phyloP scores from a whole-genome alignment of 2,797 vertebrate genomes.

The Chaunax sp. region DNA sequence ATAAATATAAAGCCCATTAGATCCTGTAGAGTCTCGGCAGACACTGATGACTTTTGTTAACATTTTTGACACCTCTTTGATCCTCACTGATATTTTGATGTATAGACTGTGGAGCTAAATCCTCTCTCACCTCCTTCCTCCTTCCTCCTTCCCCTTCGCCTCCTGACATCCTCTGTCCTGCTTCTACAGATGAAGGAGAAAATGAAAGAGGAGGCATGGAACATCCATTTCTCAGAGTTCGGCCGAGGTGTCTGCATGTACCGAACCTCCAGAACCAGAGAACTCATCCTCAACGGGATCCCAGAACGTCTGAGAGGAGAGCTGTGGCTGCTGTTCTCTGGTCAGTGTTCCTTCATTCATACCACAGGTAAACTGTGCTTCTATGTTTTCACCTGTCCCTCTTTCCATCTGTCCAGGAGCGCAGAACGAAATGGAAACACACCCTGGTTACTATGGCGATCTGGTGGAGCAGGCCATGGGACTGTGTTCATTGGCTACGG shows the following conservation, averaged over 20 bases:
- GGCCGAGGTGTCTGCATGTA: conserved; percentile 98
- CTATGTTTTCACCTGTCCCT: neutral
- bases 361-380: neutral
- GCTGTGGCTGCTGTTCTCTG: conserved; percentile 97
- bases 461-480: conserved; percentile 92
- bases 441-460: conserved; percentile 92
- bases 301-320: conserved; percentile 93
- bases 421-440: conserved; percentile 93
- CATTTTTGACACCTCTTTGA: neutral
- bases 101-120: neutral
- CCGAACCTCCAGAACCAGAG: conserved; percentile 91
- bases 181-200: conserved; percentile 91
- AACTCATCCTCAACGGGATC: conserved; percentile 94
- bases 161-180: neutral
- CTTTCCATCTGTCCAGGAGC: conserved; percentile 83
- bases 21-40: neutral
- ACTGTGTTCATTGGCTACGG: conserved; percentile 90
- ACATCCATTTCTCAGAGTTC: conserved; percentile 98
- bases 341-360: conserved; percentile 65
- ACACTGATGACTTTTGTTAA: neutral
- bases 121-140: neutral
- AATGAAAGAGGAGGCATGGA: conserved; percentile 98
- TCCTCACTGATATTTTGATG: neutral
- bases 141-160: neutral
- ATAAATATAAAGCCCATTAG: neutral